A percentile compares a stretch with the other conserved stretches of the same genome.
Conservation (phyloP, 2,113 vertebrate genomes). For the Baryphthengus martii region DNA sequence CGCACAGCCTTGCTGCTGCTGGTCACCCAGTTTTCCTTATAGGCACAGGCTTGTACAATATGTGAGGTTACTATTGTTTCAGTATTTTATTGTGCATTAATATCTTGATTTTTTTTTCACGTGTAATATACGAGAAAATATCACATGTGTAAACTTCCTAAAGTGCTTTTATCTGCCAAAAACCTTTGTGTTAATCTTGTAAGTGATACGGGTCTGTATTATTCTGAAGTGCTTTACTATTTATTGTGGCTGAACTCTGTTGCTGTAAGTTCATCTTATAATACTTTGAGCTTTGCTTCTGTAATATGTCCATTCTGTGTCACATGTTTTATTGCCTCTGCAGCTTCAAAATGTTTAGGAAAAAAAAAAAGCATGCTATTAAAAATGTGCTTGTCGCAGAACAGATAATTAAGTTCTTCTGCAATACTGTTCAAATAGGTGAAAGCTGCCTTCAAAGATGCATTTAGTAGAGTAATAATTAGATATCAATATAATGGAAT, state of each 20-base stretch:
- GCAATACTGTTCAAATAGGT: neutral
- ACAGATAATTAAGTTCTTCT: neutral
- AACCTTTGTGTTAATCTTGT: neutral
- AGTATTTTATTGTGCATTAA: neutral
- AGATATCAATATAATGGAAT: neutral
- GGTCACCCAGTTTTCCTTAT: neutral
- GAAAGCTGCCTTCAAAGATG: neutral
- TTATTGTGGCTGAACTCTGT: neutral
- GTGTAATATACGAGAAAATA: neutral
- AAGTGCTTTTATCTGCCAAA: neutral
- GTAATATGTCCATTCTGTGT: neutral
- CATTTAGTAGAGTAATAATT: neutral
- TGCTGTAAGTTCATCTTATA: neutral
- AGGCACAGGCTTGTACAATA: neutral
- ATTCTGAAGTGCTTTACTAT: neutral
- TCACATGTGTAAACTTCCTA: neutral
- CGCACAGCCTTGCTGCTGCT: neutral
- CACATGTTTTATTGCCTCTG: neutral
- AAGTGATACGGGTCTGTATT: neutral
- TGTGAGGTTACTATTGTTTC: neutral
- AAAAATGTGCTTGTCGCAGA: neutral
- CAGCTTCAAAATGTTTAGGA: neutral
- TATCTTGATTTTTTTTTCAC: neutral
- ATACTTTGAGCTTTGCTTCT: neutral
- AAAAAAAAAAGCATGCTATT: neutral